Percentiles rank a stretch among this genome's conserved stretches.
Conservation (phyloP, 1,140 invertebrate genomes). For the Heliothis subflexa region DNA sequence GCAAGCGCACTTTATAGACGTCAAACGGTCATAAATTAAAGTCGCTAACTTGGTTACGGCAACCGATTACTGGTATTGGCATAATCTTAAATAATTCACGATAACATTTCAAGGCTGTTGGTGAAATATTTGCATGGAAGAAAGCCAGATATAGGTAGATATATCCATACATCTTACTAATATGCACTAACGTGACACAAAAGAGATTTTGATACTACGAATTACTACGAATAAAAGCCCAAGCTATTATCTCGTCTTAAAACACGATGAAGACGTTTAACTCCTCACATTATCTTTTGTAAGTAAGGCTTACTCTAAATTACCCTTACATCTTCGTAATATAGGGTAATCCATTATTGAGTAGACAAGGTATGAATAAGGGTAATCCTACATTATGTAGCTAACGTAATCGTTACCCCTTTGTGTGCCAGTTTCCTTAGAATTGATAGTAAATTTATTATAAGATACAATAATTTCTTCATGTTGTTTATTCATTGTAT, state of each 20-base stretch:
- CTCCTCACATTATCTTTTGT: constrained; percentile 13
- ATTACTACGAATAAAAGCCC: background rate
- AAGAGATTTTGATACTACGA: background rate
- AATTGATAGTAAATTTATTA: background rate
- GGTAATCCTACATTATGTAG: constrained; percentile 39
- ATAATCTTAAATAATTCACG: constrained; percentile 29
- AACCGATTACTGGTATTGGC: constrained; percentile 12
- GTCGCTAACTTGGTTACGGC: constrained; percentile 15
- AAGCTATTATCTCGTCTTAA: background rate
- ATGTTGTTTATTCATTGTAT: too few relatives aligned
- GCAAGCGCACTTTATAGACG: constrained; percentile 31
- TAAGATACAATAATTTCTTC: background rate
- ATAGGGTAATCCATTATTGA: constrained; percentile 42
- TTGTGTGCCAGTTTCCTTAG: constrained; percentile 30
- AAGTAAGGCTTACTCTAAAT: constrained; percentile 15
- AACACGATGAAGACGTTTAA: constrained; percentile 3
- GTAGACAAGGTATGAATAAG: constrained; percentile 14
- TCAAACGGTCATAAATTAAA: constrained; percentile 37
- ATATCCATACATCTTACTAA: too few relatives aligned
- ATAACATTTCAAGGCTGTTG: background rate
- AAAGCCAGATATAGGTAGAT: too few relatives aligned
- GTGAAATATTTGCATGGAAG: background rate
- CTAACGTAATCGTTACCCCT: constrained; percentile 30
- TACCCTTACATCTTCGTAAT: constrained; percentile 30
- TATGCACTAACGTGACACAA: too few relatives aligned